Percentiles rank a stretch among this genome's conserved stretches.
These are phyloP conservation scores for Platypus cylindrus DNA, from an alignment of 2,888 invertebrate genomes.

Conservation along the genomic window DNA sequence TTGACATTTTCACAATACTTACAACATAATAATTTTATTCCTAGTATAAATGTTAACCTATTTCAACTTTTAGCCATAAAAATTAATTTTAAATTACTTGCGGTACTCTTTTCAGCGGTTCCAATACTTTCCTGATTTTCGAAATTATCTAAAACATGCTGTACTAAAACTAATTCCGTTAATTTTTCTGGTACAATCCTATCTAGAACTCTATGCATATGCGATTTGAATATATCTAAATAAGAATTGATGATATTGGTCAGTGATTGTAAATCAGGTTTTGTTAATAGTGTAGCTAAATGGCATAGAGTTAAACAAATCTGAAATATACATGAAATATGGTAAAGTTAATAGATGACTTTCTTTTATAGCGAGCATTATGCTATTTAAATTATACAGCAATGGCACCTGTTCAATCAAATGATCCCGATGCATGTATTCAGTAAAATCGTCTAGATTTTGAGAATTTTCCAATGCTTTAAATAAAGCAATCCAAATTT, in stretches of 20 bases:
- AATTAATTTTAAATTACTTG: conserved; percentile 5
- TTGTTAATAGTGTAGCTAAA: conserved; percentile 45
- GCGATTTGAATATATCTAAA: conserved; percentile 29
- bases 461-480: conserved; percentile 65
- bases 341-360: not conserved
- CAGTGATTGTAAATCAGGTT: conserved; percentile 45
- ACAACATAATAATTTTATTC: too few relatives aligned
- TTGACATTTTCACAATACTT: not conserved
- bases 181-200: conserved; percentile 36
- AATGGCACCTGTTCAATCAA: conserved; percentile 81
- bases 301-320: conserved; percentile 64
- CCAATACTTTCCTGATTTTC: conserved; percentile 2
- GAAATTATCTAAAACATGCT: conserved; percentile 20
- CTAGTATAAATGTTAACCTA: too few relatives aligned
- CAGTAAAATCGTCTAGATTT: conserved; percentile 66
- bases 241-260: conserved; percentile 40
- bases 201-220: conserved; percentile 32
- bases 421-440: conserved; percentile 75
- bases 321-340: too few relatives aligned
- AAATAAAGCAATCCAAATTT: conserved; percentile 59
- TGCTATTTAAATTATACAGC: conserved; percentile 9
- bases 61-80: too few relatives aligned
- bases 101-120: conserved; percentile 5
- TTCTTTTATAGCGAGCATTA: not conserved
- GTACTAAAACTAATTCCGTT: conserved; percentile 26